Conservation (phyloP, 1,140 invertebrate genomes). For the Anagrus nilaparvatae region DNA sequence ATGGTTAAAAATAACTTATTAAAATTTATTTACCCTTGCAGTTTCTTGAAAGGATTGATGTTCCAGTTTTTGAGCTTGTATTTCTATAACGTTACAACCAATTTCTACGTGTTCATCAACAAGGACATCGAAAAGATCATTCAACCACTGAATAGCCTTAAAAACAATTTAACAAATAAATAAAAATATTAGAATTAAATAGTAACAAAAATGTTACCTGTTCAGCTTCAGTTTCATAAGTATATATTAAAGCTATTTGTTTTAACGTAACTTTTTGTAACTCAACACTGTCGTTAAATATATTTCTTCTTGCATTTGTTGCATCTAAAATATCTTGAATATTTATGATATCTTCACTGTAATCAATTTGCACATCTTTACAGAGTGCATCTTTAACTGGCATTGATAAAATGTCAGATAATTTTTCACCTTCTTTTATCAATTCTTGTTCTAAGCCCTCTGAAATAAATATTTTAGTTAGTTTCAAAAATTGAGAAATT, state of each 20-base stretch:
- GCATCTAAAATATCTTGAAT: constrained; percentile 57
- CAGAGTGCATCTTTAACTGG: constrained; percentile 70
- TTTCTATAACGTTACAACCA: constrained; percentile 60
- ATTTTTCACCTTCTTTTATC: constrained; percentile 65
- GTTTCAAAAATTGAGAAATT: constrained; percentile 1
- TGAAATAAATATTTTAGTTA: constrained; percentile 21
- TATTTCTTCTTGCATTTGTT: constrained; percentile 52
- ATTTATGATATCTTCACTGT: constrained; percentile 59
- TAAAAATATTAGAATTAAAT: constrained; percentile 7
- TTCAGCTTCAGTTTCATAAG: constrained; percentile 64
- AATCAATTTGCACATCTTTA: constrained; percentile 61
- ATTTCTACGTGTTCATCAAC: constrained; percentile 59
- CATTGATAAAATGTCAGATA: constrained; percentile 68
- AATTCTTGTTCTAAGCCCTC: constrained; percentile 56
- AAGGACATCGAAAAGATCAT: constrained; percentile 61
- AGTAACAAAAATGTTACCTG: constrained; percentile 41
- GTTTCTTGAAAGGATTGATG: constrained; percentile 69
- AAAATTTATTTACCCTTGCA: constrained; percentile 44
- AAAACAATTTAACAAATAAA: constrained; percentile 15
- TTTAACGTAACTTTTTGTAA: constrained; percentile 64
- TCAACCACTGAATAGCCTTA: constrained; percentile 63
- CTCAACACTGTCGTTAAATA: constrained; percentile 59
- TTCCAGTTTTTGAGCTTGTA: constrained; percentile 63
- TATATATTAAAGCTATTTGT: constrained; percentile 61
- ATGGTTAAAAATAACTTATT: background rate